phyloP scores from a whole-genome alignment of 2,113 vertebrate species.

The Paramormyrops kingsleyae region DNA sequence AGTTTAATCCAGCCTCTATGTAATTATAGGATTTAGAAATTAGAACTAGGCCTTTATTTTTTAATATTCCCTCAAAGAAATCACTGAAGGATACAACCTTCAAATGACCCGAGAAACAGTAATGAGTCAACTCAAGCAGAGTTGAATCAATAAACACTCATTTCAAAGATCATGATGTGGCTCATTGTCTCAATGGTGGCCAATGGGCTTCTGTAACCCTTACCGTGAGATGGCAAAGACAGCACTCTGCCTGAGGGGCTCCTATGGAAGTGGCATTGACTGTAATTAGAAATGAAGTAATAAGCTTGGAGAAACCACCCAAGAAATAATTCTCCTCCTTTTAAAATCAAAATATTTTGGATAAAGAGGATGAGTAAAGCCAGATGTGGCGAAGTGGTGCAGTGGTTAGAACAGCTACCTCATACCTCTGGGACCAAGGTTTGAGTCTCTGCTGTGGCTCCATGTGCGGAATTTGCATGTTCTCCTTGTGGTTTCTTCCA shows the following conservation, averaged over 20 bases:
- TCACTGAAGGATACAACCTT: constrained; percentile 29
- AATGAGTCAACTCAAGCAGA: constrained; percentile 38
- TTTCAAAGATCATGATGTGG: constrained; percentile 33
- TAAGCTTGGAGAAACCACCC: constrained; percentile 22
- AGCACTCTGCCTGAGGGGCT: constrained; percentile 21
- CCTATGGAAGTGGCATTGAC: constrained; percentile 17
- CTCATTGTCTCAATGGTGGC: constrained; percentile 18
- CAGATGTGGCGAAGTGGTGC: too few relatives aligned
- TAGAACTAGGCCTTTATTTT: neutral
- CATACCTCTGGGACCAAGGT: neutral
- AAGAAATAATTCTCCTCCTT: neutral
- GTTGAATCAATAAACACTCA: constrained; percentile 43
- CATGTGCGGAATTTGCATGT: neutral
- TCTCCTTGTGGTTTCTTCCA: neutral
- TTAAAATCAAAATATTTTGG: neutral
- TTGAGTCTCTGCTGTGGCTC: neutral
- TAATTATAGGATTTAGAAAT: constrained; percentile 5
- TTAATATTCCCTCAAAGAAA: neutral
- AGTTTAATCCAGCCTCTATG: neutral
- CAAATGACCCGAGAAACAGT: constrained; percentile 39
- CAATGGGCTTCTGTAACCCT: constrained; percentile 21
- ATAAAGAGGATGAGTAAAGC: neutral
- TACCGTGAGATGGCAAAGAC: constrained; percentile 29
- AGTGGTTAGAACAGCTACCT: too few relatives aligned
- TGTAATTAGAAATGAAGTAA: constrained; percentile 23